phyloP scores from a whole-genome alignment of 1,140 invertebrate genomes.

The Triops cancriformis region DNA sequence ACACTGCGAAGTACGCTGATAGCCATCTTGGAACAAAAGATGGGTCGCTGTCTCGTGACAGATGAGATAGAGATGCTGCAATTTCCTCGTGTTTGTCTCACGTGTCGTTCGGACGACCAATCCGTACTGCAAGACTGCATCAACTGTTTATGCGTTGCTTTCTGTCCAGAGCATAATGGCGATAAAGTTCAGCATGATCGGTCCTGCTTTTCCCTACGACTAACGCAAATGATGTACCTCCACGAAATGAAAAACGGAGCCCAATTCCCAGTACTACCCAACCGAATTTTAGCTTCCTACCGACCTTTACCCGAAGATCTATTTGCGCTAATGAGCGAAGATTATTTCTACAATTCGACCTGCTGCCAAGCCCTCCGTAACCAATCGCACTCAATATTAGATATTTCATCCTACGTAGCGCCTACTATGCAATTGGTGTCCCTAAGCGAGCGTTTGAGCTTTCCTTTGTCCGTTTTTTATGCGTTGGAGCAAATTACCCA shows the following conservation, averaged over 20 bases:
- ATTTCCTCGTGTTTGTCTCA: slow-evolving; percentile 52
- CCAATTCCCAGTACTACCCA: neutral
- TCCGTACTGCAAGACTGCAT: neutral
- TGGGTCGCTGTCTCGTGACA: slow-evolving; percentile 48
- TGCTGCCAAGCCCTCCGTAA: neutral
- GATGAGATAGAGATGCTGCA: slow-evolving; percentile 58
- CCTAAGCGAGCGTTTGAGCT: slow-evolving; percentile 30
- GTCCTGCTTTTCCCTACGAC: neutral
- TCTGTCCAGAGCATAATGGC: neutral
- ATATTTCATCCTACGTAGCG: neutral
- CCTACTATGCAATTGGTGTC: neutral
- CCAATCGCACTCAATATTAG: neutral
- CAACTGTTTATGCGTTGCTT: neutral
- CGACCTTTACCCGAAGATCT: neutral
- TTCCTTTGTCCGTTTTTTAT: slow-evolving; percentile 52
- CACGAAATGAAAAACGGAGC: neutral
- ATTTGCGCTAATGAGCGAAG: neutral
- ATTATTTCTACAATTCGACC: neutral
- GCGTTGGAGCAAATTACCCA: slow-evolving; percentile 42
- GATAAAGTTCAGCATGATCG: neutral
- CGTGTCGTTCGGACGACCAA: slow-evolving; percentile 41
- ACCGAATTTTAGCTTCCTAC: neutral
- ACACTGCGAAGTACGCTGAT: neutral
- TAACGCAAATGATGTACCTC: neutral
- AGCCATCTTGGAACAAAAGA: neutral